phyloP scores from a whole-genome alignment of 2,888 invertebrate species.

The Plutella xylostella region DNA sequence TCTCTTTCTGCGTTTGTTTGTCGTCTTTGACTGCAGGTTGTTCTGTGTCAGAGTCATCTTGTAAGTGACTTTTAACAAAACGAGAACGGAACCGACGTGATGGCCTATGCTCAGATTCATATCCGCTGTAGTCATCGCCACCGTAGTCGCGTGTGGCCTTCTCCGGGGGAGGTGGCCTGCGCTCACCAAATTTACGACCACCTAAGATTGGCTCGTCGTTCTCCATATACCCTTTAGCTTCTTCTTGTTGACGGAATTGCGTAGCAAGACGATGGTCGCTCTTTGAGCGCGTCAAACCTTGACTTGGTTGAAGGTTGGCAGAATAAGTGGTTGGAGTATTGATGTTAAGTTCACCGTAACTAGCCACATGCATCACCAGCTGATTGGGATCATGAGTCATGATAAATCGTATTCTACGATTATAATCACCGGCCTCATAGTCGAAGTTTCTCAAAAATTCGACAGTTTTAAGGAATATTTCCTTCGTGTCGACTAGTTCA shows the following conservation, averaged over 20 bases:
- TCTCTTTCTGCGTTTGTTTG: slow-evolving; percentile 71
- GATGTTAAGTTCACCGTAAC: slow-evolving; percentile 91
- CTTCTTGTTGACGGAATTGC: slow-evolving; percentile 90
- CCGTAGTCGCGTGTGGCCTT: slow-evolving; percentile 71
- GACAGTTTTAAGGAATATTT: slow-evolving; percentile 94
- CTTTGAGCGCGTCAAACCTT: slow-evolving; percentile 91
- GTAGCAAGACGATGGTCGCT: slow-evolving; percentile 92
- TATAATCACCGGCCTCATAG: slow-evolving; percentile 92
- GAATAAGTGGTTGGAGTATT: slow-evolving; percentile 70
- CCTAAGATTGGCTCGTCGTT: slow-evolving; percentile 78
- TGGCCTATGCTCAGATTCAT: slow-evolving; percentile 72
- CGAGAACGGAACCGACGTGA: slow-evolving; percentile 79
- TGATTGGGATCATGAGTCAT: slow-evolving; percentile 94
- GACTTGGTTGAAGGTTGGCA: slow-evolving; percentile 66
- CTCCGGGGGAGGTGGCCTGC: slow-evolving; percentile 65
- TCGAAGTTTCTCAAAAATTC: slow-evolving; percentile 96
- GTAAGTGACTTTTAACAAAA: slow-evolving; percentile 75
- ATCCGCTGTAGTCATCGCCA: slow-evolving; percentile 78
- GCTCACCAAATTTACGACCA: slow-evolving; percentile 84
- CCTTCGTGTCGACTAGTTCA: slow-evolving; percentile 94
- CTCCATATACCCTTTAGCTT: slow-evolving; percentile 73
- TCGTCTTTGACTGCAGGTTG: slow-evolving; percentile 71
- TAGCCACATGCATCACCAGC: slow-evolving; percentile 86
- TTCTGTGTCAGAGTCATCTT: slow-evolving; percentile 84
- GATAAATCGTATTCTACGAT: slow-evolving; percentile 84